Conservation (phyloP, 2,797 vertebrate species). For the Thripadectes ignobilis region DNA sequence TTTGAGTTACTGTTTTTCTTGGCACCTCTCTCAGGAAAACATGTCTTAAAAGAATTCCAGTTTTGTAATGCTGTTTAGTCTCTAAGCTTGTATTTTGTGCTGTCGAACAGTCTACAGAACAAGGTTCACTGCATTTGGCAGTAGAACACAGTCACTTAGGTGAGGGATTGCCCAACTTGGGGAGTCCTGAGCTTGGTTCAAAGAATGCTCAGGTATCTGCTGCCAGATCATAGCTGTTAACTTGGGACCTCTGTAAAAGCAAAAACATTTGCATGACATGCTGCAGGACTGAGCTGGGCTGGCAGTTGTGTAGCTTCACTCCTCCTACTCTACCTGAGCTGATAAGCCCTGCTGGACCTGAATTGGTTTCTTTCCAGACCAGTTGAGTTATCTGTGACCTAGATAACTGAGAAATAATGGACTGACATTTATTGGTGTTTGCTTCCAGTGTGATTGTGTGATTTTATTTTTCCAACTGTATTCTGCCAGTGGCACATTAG, state of each 20-base stretch:
- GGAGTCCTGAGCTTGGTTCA: not conserved
- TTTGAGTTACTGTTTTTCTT: not conserved
- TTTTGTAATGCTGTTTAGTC: not conserved
- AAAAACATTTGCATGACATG: not conserved
- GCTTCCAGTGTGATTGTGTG: not conserved
- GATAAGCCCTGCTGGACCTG: not conserved
- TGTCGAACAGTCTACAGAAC: not conserved
- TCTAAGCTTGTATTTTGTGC: not conserved
- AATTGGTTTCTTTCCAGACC: not conserved
- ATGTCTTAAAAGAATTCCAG: not conserved
- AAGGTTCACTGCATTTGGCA: not conserved
- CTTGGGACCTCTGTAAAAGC: not conserved
- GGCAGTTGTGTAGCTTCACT: not conserved
- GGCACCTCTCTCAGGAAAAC: not conserved
- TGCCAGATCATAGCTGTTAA: not conserved
- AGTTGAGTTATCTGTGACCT: not conserved
- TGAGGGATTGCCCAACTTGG: not conserved
- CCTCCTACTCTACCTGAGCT: not conserved
- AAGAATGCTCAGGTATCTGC: not conserved
- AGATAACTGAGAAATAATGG: not conserved
- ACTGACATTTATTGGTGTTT: not conserved
- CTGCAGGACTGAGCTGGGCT: not conserved
- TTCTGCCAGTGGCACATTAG: not conserved
- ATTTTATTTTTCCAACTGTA: not conserved
- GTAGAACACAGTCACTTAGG: not conserved